Evolutionary conservation across 2,797 vertebrate genomes (phyloP).

Genomic region (Coilia nasus): DNA sequence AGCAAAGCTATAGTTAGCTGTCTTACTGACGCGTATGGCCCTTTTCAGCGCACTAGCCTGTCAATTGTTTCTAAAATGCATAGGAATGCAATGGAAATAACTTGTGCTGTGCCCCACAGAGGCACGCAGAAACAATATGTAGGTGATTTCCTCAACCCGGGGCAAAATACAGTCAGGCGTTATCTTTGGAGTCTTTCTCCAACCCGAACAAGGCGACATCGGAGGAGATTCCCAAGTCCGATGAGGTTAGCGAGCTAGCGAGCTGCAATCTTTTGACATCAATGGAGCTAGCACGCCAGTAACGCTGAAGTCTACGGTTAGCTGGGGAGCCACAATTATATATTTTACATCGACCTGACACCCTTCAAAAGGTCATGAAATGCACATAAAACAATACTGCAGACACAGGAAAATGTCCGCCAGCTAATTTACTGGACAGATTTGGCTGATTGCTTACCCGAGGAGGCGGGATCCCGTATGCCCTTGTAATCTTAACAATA

Average conservation of each 20-base stretch:
- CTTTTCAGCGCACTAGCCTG: neutral
- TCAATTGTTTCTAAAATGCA: constrained; percentile 17
- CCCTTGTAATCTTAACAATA: constrained; percentile 63
- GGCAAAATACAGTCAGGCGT: neutral
- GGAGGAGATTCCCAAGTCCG: constrained; percentile 20
- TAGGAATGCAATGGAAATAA: neutral
- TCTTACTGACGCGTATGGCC: constrained; percentile 14
- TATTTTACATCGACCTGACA: neutral
- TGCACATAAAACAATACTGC: neutral
- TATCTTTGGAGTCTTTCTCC: neutral
- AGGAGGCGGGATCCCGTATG: constrained; percentile 56
- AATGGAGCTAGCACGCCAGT: constrained; percentile 22
- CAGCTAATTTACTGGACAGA: constrained; percentile 36
- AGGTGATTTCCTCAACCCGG: neutral
- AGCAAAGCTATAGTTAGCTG: constrained; percentile 14
- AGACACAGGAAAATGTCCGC: constrained; percentile 26
- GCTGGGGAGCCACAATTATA: neutral
- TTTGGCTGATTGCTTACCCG: constrained; percentile 58
- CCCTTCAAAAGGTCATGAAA: neutral
- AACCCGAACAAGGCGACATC: constrained; percentile 20
- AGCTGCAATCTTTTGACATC: constrained; percentile 26
- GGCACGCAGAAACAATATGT: neutral
- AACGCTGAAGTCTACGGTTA: neutral
- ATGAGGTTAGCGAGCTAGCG: constrained; percentile 17
- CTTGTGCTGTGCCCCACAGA: neutral